A percentile compares a stretch with the other conserved stretches of the same genome.
Evolutionary conservation across 2,113 vertebrate genomes (phyloP).

Genomic region (Cinclus mexicanus): DNA sequence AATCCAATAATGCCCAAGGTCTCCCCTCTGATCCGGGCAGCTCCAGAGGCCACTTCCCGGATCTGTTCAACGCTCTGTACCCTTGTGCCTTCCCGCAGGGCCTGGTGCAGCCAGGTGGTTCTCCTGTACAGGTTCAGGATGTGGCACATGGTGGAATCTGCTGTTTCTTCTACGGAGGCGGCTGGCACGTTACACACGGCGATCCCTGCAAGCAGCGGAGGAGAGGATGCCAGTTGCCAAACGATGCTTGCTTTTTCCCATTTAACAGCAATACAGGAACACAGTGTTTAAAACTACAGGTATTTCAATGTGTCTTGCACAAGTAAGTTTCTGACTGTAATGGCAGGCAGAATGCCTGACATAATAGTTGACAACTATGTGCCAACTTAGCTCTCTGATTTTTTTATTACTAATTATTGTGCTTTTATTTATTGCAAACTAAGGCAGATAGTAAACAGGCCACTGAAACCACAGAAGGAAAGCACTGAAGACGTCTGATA

Average conservation of each 20-base stretch:
- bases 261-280: background rate
- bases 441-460: background rate
- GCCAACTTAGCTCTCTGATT: background rate
- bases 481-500: background rate
- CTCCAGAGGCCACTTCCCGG: constrained; percentile 94
- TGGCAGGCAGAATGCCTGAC: background rate
- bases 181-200: constrained; percentile 98
- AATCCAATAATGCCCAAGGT: constrained; percentile 95
- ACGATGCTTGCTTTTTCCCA: background rate
- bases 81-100: constrained; percentile 91
- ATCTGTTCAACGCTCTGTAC: constrained; percentile 98
- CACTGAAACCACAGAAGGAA: background rate
- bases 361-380: background rate
- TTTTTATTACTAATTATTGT: background rate
- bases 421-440: background rate
- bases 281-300: background rate
- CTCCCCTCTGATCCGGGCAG: constrained; percentile 94
- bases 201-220: constrained; percentile 78
- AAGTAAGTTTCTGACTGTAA: background rate
- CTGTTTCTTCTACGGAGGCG: constrained; percentile 95
- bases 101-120: constrained; percentile 97
- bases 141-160: constrained; percentile 96
- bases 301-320: background rate
- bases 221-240: background rate
- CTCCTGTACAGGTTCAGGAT: constrained; percentile 96